Evolutionary conservation across 2,113 vertebrate species (phyloP).

Genomic region (Nothoprocta perdicaria): DNA sequence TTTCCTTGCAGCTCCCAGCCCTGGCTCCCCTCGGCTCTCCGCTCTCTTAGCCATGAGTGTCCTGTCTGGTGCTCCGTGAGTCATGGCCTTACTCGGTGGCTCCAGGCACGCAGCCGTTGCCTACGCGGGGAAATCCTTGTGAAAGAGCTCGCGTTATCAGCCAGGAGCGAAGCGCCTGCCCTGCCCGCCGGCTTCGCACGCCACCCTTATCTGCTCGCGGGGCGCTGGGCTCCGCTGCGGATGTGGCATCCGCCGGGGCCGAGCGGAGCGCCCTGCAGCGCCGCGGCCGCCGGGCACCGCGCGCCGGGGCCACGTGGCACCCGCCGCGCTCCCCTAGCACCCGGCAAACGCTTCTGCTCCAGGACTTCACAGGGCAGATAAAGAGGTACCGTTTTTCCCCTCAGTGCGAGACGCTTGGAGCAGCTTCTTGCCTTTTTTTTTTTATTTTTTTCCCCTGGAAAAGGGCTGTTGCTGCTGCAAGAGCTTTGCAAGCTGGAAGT

Average conservation of each 20-base stretch:
- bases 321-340: not conserved
- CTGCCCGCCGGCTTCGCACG: accelerated
- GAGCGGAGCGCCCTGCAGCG: not conserved
- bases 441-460: not conserved
- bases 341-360: not conserved
- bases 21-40: not conserved
- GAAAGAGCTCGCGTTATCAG: not conserved
- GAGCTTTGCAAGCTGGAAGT: not conserved
- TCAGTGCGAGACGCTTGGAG: not conserved
- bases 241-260: not conserved
- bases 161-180: not conserved
- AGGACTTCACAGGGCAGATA: not conserved
- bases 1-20: not conserved
- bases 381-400: too few species aligned
- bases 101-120: not conserved
- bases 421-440: not conserved
- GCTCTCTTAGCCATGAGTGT: not conserved
- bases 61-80: not conserved
- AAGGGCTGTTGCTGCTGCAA: not conserved
- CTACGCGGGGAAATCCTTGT: not conserved
- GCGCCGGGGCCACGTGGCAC: not conserved
- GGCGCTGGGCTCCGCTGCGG: not conserved
- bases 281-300: accelerated
- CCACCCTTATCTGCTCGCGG: not conserved
- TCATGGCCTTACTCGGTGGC: not conserved